Base-by-base conservation (phyloP, 92 coral and sea anemone genomes). In the Meandrina meandrites region DNA sequence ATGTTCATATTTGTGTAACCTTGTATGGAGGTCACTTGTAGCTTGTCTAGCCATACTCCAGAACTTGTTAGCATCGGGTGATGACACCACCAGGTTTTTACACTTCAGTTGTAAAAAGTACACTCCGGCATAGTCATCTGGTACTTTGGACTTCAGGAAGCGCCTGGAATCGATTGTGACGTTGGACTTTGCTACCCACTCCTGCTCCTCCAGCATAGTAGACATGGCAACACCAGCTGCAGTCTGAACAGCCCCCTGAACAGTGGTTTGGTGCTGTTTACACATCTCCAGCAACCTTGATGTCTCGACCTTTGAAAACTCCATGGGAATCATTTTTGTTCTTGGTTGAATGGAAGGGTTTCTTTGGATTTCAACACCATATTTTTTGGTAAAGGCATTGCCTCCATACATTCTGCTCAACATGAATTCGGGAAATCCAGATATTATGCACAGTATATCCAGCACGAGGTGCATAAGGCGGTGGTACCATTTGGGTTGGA, bases 221-320 rank as follows among this genome's bases (percentile, higher is more conserved):
- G 36, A 51, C 83, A 79, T 79, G 51, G 83, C 47, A 79, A 79
- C 72, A 79, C 83, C 83, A 36, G 70, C 83, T 58, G 83, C 83
- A 22, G 72, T 60, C 83, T 79, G 83, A 31, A 58, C 51, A 57
- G 71, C 83, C 48, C 83, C 83, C 28, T 79, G 83, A 4, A 79
- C 83, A 32, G 83, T 79, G 8, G 51, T 79, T 50, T 79, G 70
- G 21, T 57, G 71, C 31, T 79, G 53, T 60, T 79, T 79, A 34
- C 83, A 79, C 83, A 57, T 58, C 72, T 79, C 35, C 51, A 79
- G 42, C 32, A 79, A 79, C 22, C 71, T 11, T 56, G 72, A 57
- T 21, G 83, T 79, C 71, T 79, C 83, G 13, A 10, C 31, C 31
- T 79, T 56, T 31, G 83, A 32, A 42, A 79, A 57, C 70, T 79